Percentiles rank a stretch among this genome's conserved stretches.
phyloP scores from a whole-genome alignment of 2,797 vertebrate genomes.

The Sciaenops ocellatus region DNA sequence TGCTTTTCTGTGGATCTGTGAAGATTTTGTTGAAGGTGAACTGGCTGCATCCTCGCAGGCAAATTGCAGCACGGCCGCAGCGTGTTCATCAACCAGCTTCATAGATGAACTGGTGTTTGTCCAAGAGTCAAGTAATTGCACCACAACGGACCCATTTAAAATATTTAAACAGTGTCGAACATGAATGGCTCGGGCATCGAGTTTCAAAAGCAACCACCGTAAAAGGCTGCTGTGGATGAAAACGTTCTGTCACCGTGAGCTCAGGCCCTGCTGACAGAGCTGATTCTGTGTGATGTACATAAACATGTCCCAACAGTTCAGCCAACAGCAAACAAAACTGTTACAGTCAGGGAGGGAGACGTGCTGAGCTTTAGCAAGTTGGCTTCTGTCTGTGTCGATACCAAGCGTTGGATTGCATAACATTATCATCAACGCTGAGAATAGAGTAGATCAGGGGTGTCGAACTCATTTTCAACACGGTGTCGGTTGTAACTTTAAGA shows the following conservation, averaged over 20 bases:
- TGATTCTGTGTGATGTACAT: constrained; percentile 41
- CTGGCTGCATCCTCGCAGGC: constrained; percentile 14
- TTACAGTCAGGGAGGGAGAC: constrained; percentile 16
- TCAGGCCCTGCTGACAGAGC: constrained; percentile 50
- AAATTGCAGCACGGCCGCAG: constrained; percentile 6
- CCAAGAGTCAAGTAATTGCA: constrained; percentile 85
- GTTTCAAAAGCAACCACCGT: constrained; percentile 80
- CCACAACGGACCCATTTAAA: constrained; percentile 82
- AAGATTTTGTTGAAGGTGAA: constrained; percentile 33
- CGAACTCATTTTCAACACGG: too few species aligned
- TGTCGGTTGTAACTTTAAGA: too few species aligned
- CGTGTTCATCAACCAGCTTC: constrained; percentile 62
- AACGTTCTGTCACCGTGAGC: constrained; percentile 60
- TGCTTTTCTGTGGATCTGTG: background rate
- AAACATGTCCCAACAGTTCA: constrained; percentile 56
- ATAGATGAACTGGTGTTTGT: constrained; percentile 79
- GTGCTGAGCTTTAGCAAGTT: constrained; percentile 23
- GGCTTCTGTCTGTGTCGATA: background rate
- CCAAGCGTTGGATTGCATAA: background rate
- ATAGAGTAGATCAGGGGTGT: background rate
- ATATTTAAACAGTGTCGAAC: constrained; percentile 85
- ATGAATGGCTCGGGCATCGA: constrained; percentile 73
- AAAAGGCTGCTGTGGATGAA: constrained; percentile 64
- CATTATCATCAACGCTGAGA: background rate
- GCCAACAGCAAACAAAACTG: constrained; percentile 37